These are phyloP conservation scores for Baryphthengus martii DNA, from an alignment of 2,113 vertebrate genomes.

Conservation along the genomic window DNA sequence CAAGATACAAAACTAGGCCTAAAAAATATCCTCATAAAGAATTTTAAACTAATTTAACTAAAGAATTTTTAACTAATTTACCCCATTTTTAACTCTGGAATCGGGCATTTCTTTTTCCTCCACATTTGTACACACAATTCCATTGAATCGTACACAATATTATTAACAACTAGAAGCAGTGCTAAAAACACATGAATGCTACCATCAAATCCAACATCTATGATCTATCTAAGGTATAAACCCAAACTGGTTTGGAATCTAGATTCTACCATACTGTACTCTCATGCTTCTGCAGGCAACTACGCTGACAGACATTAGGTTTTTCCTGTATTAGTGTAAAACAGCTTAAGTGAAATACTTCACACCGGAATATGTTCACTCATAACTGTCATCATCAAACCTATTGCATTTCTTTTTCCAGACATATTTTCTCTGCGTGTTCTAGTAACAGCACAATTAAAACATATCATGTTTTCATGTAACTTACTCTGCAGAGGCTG, in stretches of 20 bases:
- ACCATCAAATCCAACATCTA: not conserved
- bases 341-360: not conserved
- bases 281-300: not conserved
- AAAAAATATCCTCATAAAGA: not conserved
- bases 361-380: not conserved
- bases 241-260: not conserved
- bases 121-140: not conserved
- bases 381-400: not conserved
- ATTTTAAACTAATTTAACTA: not conserved
- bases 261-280: not conserved
- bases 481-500: constrained; percentile 93
- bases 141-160: not conserved
- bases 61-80: not conserved
- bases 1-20: not conserved
- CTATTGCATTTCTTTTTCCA: not conserved
- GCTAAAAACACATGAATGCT: not conserved
- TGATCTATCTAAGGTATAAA: not conserved
- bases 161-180: not conserved
- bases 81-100: not conserved
- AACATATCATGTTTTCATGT: not conserved
- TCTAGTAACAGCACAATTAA: not conserved
- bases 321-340: not conserved
- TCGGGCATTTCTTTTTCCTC: not conserved
- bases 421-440: not conserved
- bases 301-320: not conserved